A percentile compares a stretch with the other conserved stretches of the same genome.
Evolutionary conservation across 2,888 invertebrate species (phyloP).

Genomic region (Parthenolecanium corni): DNA sequence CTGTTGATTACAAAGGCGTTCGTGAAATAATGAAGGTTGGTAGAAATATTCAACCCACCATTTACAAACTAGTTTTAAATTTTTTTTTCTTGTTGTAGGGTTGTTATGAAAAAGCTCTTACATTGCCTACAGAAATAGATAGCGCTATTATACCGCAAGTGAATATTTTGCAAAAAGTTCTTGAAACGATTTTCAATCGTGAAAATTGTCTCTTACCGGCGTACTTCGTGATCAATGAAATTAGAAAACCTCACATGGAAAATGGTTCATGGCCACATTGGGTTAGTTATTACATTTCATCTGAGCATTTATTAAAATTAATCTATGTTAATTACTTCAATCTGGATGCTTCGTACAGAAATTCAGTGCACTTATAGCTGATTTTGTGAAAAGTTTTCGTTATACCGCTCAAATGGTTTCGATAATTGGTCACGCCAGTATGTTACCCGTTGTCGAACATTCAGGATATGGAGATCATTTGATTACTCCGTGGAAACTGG

Average conservation of each 20-base stretch:
- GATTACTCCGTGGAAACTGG: constrained; percentile 86
- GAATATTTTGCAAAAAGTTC: constrained; percentile 65
- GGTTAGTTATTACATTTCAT: constrained; percentile 44
- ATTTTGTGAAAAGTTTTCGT: constrained; percentile 85
- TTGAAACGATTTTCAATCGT: constrained; percentile 81
- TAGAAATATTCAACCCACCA: background rate
- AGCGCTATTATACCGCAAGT: constrained; percentile 70
- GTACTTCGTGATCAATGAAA: constrained; percentile 90
- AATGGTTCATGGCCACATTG: constrained; percentile 80
- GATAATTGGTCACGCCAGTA: constrained; percentile 75
- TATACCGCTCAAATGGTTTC: constrained; percentile 93
- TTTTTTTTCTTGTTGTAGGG: constrained; percentile 48
- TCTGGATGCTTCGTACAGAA: constrained; percentile 46
- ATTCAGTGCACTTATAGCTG: constrained; percentile 70
- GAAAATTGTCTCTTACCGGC: constrained; percentile 84
- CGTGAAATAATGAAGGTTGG: constrained; percentile 77
- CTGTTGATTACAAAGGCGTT: constrained; percentile 91
- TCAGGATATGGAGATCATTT: constrained; percentile 80
- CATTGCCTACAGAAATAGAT: constrained; percentile 65
- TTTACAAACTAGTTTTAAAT: background rate
- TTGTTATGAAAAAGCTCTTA: constrained; percentile 77
- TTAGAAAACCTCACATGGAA: constrained; percentile 76
- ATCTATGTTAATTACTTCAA: constrained; percentile 4
- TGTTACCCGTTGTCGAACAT: constrained; percentile 89
- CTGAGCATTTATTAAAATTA: background rate